Evolutionary conservation across 2,113 vertebrate genomes (phyloP), one percentile per base, ranked within the genome.

Genomic region (Brachirus orientalis): DNA sequence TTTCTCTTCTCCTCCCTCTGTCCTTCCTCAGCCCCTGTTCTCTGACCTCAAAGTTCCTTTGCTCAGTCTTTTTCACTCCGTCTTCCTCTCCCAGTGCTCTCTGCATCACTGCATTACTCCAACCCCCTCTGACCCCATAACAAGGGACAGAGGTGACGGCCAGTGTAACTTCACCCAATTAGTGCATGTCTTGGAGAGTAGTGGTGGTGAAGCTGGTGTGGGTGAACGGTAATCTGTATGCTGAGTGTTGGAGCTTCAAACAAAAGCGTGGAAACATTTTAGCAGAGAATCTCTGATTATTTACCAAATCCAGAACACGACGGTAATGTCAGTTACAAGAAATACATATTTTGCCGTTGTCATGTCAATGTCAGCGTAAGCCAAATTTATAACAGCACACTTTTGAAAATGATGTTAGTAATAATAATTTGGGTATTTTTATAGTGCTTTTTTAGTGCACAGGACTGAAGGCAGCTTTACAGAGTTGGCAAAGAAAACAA

Each of bases 91-190:
- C 18, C 35, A 6, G 6, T 43, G 20, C 33, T 46, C 53, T 53
- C 45, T 33, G 45, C 60, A 35, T 19, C 33, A 19, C 54, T 59
- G 46, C 11, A 28, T 11, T 11, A 11, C 14, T n/a, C 22, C 59
- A 41, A 8, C 45, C 20, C 44, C 37, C 45, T 19, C 16, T 8
- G 13, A 45, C 19, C 33, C 35, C 12, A 61, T 67, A 66, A 61
- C 63, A 16, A 55, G 50, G 50, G 56, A 13, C n/a, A 48, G 50
- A 48, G 63, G 56, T 67, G 41, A 61, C 1, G 50, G 13, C 44
- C 43, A 43, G 50, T 55, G 35, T 20, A 61, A 36, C n/a, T 22
- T 55, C 57, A 61, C 19, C 33, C 63, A 55, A 16, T 75, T 50
- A 75, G 41, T 48, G 36, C 43, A 55, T n/a, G 50, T 48, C 63